These are phyloP conservation scores for Caenorhabditis sp. DNA, from an alignment of 2,888 invertebrate genomes.

Conservation along the genomic window DNA sequence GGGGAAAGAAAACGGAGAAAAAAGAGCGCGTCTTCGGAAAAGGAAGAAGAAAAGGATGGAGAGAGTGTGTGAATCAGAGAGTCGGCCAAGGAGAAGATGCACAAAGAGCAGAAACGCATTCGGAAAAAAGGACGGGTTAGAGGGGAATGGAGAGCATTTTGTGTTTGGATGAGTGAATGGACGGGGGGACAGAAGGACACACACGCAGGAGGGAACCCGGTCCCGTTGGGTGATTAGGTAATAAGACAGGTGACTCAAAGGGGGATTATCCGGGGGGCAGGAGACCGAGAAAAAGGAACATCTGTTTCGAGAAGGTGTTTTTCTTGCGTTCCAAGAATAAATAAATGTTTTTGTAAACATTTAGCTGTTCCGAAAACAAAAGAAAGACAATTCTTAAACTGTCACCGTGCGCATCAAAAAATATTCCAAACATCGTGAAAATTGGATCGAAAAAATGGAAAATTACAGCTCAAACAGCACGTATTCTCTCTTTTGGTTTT, in stretches of 20 bases:
- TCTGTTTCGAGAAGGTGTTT: conserved; percentile 4
- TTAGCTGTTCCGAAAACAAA: too few species aligned
- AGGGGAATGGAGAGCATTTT: conserved; percentile 6
- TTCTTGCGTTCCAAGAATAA: not conserved
- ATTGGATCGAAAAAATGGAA: not conserved
- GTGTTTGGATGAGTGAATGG: not conserved
- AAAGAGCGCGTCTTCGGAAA: conserved; percentile 16
- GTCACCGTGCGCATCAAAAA: too few species aligned
- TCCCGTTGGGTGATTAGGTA: not conserved
- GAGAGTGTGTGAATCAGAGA: conserved; percentile 3
- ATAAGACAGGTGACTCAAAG: conserved; percentile 1
- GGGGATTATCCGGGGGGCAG: not conserved
- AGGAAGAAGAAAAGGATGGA: conserved; percentile 4
- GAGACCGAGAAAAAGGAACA: not conserved
- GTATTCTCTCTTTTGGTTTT: not conserved
- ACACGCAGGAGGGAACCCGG: too few species aligned
- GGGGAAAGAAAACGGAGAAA: conserved; percentile 5
- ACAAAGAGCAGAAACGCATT: conserved; percentile 33
- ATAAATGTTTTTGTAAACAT: not conserved
- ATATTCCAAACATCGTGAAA: too few species aligned
- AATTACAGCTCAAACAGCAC: too few species aligned
- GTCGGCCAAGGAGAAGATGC: conserved; percentile 16
- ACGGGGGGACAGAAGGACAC: conserved; percentile 2
- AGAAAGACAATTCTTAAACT: too few species aligned
- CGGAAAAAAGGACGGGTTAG: conserved; percentile 12